Conservation (phyloP, 2,888 invertebrate species). For the Quadriops clusia region DNA sequence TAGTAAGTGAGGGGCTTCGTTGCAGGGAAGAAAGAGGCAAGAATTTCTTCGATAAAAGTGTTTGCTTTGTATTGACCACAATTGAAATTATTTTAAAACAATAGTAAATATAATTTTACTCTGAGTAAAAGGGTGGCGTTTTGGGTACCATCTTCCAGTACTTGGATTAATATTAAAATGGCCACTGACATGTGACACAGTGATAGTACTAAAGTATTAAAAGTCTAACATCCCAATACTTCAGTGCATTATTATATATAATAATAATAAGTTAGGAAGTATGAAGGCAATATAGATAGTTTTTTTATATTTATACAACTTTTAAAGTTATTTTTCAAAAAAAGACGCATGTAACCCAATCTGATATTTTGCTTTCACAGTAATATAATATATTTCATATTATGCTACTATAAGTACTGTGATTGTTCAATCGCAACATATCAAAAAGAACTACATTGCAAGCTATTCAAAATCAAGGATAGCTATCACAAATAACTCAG, state of each 20-base stretch:
- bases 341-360: slow-evolving; percentile 22
- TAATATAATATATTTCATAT: slow-evolving; percentile 6
- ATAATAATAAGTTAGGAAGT: slow-evolving; percentile 38
- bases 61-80: too few relatives aligned
- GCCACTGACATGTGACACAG: slow-evolving; percentile 32
- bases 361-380: slow-evolving; percentile 15
- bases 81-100: too few relatives aligned
- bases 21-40: too few relatives aligned
- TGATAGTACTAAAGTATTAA: slow-evolving; percentile 40
- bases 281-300: slow-evolving; percentile 40
- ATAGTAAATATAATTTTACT: too few relatives aligned
- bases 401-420: slow-evolving; percentile 1
- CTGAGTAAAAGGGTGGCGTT: too few relatives aligned
- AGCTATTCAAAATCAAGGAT: slow-evolving; percentile 31
- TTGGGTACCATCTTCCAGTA: slow-evolving; percentile 27
- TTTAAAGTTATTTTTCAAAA: slow-evolving; percentile 27
- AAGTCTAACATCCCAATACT: slow-evolving; percentile 40
- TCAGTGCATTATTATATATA: slow-evolving; percentile 39
- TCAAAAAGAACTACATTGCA: slow-evolving; percentile 26
- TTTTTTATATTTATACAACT: slow-evolving; percentile 33
- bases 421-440: slow-evolving; percentile 17
- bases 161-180: slow-evolving; percentile 36
- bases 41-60: too few relatives aligned
- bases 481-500: slow-evolving; percentile 35
- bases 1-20: too few relatives aligned